Evolutionary conservation across 2,797 vertebrate genomes (phyloP).

Genomic region (Anguilla marmorata): DNA sequence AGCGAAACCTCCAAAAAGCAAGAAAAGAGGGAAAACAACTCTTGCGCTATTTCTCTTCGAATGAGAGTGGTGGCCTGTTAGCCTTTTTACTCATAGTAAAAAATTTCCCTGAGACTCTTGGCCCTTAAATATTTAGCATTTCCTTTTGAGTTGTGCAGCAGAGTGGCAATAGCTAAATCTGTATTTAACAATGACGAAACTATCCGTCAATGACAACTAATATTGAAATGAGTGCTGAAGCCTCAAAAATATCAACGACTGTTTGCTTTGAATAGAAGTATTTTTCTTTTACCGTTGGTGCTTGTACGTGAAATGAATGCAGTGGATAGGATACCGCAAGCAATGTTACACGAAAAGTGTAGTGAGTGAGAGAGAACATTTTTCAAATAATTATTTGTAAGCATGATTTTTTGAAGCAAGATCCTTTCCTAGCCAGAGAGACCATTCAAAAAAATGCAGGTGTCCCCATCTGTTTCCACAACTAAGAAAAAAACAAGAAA

Average conservation of each 20-base stretch:
- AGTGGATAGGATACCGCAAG: not conserved
- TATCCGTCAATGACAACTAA: not conserved
- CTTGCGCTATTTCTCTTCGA: conserved; percentile 7
- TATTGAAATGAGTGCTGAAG: not conserved
- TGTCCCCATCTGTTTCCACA: not conserved
- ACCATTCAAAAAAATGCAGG: not conserved
- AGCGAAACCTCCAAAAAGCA: not conserved
- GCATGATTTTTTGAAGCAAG: not conserved
- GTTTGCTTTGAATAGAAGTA: not conserved
- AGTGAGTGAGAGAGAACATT: not conserved
- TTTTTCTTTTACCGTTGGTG: not conserved
- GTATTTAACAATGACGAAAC: not conserved
- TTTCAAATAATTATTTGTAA: not conserved
- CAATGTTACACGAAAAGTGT: not conserved
- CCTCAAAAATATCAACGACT: not conserved
- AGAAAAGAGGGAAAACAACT: conserved; percentile 33
- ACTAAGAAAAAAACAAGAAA: not conserved
- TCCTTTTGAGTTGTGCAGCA: not conserved
- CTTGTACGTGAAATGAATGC: not conserved
- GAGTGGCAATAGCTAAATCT: not conserved
- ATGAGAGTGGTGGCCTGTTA: not conserved
- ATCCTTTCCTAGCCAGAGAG: not conserved
- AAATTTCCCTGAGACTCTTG: not conserved
- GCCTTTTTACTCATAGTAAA: not conserved
- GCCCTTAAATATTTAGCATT: not conserved